Conservation (phyloP, 2,888 invertebrate species). For the Glyphotaelius pellucidus region DNA sequence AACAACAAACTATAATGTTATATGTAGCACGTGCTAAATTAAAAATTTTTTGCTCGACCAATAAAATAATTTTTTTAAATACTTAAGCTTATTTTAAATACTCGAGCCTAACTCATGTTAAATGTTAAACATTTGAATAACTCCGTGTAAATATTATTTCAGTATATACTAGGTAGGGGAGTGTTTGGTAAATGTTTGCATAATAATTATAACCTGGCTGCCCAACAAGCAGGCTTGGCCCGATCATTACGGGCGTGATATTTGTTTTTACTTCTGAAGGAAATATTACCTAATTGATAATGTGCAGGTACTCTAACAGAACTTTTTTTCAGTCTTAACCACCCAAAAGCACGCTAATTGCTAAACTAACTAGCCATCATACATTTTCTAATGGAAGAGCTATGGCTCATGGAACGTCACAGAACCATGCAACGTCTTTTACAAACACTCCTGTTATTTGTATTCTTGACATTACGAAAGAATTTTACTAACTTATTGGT, state of each 20-base stretch:
- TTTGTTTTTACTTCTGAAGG: neutral
- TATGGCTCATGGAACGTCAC: too few species aligned
- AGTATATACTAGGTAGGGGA: neutral
- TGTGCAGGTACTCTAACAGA: too few species aligned
- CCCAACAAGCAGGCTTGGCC: neutral
- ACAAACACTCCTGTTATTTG: too few species aligned
- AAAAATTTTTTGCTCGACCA: too few species aligned
- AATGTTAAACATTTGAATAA: constrained; percentile 7
- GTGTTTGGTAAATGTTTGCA: constrained; percentile 14
- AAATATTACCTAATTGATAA: neutral
- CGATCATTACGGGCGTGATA: neutral
- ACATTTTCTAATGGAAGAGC: too few species aligned
- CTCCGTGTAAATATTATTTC: constrained; percentile 8
- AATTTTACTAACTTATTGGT: too few species aligned
- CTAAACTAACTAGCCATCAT: neutral
- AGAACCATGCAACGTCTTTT: too few species aligned
- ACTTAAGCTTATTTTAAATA: too few species aligned
- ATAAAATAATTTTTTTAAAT: too few species aligned
- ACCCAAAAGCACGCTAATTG: neutral
- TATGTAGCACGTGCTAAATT: too few species aligned
- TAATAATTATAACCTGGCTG: neutral
- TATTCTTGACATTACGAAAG: too few species aligned
- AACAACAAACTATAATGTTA: too few species aligned
- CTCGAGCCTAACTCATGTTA: neutral
- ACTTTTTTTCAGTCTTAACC: neutral